Base-by-base conservation (phyloP, 2,888 invertebrate species). In the Clitarchus hookeri region DNA sequence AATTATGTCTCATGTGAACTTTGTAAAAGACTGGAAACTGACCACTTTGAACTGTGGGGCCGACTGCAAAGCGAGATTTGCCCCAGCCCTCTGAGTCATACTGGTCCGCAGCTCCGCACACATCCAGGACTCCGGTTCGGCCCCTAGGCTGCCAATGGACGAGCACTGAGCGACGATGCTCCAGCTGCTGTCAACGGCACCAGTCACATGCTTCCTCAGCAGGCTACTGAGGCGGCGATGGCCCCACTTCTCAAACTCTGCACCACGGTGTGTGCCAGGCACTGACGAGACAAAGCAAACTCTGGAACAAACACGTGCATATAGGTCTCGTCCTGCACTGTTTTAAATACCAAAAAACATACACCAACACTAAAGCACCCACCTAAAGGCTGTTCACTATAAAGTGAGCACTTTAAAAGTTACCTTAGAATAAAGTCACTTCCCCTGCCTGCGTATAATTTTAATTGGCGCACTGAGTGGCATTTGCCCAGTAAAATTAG, bases 111-210 rank as follows among this genome's bases (percentile, higher is more conserved):
- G 94, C 88, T 97, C 96, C 0, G 95, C 94, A 8, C 94, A 93
- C 87, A 98, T 92, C 98, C 98, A 98, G 80, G 93, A 91, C 13
- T 93, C 83, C 54, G 87, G 77, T 23, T 83, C 79, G 19, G 95
- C 93, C 1, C 98, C 98, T 85, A 97, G 93, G 87, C 96, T 96
- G 44, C 98, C 99, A 79, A 99, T 95, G 88, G 98, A 98, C 53
- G 98, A 98, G 86, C 97, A 96, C 91, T 99, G 98, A 0, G 96
- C 96, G 6, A 98, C 91, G 0, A 98, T 92, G 0, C 95, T 94
- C 94, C 96, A 96, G 0, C 90, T 89, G 16, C 92, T 92, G 89
- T 94, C 93, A 0, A 90, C 90, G 0, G 93, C 53, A 4, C 48
- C 89, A 79, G 90, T 91, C 65, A 95, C 95, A 90, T 97, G 94